phyloP scores from a whole-genome alignment of 2,113 vertebrate genomes.

The Polyodon spathula region DNA sequence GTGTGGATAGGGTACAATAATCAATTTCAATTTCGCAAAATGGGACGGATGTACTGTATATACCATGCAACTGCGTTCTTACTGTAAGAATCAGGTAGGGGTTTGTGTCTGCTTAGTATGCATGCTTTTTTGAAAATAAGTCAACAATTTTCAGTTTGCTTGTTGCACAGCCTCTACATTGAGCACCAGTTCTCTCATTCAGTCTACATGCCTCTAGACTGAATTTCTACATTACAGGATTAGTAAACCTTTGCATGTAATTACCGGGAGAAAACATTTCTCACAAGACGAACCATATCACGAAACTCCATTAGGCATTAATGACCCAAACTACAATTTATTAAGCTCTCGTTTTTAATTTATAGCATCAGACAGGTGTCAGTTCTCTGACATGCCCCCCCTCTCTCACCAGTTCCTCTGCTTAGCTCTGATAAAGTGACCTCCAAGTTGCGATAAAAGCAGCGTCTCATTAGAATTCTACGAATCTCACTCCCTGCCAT shows the following conservation, averaged over 20 bases:
- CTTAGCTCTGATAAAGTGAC: slow-evolving; percentile 5
- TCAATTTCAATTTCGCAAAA: too few species aligned
- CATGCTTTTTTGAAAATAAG: too few species aligned
- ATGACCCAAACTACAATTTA: not conserved
- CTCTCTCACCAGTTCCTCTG: not conserved
- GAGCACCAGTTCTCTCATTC: too few species aligned
- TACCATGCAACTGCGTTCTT: too few species aligned
- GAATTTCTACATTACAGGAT: not conserved
- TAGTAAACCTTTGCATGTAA: not conserved
- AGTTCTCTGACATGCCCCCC: not conserved
- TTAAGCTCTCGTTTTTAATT: slow-evolving; percentile 7
- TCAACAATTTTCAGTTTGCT: too few species aligned
- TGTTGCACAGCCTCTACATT: too few species aligned
- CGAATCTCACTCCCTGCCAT: slow-evolving; percentile 30
- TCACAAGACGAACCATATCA: too few species aligned
- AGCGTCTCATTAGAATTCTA: slow-evolving; percentile 37
- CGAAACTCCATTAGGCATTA: not conserved
- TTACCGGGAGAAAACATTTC: not conserved
- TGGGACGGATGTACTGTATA: too few species aligned
- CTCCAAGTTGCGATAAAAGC: slow-evolving; percentile 22
- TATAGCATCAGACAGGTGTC: slow-evolving; percentile 5
- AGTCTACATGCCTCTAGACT: too few species aligned
- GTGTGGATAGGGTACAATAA: too few species aligned
- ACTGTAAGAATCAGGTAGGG: too few species aligned
- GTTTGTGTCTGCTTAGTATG: too few species aligned